Evolutionary conservation across 1,140 invertebrate species (phyloP).

Genomic region (Platyscapa corneri): DNA sequence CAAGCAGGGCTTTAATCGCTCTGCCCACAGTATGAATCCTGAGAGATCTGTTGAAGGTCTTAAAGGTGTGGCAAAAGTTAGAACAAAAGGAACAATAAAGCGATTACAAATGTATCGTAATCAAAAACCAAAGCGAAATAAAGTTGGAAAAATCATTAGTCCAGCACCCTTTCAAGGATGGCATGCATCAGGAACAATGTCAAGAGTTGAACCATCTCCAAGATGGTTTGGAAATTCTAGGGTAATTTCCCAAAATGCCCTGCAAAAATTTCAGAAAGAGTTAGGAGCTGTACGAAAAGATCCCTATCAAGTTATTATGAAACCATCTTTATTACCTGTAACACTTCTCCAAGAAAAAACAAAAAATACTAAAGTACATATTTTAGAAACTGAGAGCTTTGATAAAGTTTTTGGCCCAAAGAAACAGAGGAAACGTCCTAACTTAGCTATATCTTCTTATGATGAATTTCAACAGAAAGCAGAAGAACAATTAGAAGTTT

Average conservation of each 20-base stretch:
- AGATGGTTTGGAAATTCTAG: conserved; percentile 98
- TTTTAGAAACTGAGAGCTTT: conserved; percentile 96
- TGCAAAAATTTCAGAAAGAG: conserved; percentile 98
- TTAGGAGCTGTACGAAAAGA: conserved; percentile 95
- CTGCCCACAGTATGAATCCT: conserved; percentile 92
- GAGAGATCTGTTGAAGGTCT: conserved; percentile 83
- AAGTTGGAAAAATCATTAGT: conserved; percentile 92
- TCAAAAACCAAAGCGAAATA: conserved; percentile 95
- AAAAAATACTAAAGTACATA: conserved; percentile 92
- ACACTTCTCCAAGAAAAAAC: conserved; percentile 95
- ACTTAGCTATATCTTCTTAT: conserved; percentile 83
- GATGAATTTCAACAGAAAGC: conserved; percentile 82
- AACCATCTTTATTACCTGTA: conserved; percentile 94
- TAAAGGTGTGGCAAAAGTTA: conserved; percentile 88
- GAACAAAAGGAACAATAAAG: conserved; percentile 95
- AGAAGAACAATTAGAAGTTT: conserved; percentile 82
- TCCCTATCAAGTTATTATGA: conserved; percentile 98
- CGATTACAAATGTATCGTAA: conserved; percentile 98
- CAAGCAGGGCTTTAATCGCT: conserved; percentile 85
- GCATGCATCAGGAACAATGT: conserved; percentile 90
- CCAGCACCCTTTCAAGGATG: conserved; percentile 96
- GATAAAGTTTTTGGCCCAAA: conserved; percentile 96
- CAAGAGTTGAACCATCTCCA: conserved; percentile 96
- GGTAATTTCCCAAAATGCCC: conserved; percentile 92
- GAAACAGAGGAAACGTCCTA: conserved; percentile 92